These are phyloP conservation scores for Lamprotornis superbus DNA, from an alignment of 2,113 vertebrate species.

Conservation along the genomic window DNA sequence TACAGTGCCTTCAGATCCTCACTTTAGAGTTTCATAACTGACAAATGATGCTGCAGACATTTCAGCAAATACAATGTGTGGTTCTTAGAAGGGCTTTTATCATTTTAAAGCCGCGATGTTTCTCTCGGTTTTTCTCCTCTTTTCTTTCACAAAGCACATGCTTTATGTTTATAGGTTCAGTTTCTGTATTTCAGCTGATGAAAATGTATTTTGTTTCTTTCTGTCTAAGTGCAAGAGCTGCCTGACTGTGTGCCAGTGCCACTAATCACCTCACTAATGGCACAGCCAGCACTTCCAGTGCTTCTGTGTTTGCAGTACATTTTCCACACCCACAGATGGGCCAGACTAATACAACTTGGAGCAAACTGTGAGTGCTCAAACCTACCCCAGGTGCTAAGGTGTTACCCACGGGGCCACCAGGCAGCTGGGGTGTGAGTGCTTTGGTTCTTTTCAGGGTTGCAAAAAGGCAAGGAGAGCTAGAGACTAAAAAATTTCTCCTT, in stretches of 20 bases:
- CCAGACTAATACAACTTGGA: neutral
- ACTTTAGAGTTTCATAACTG: neutral
- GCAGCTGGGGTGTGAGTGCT: neutral
- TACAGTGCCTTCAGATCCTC: neutral
- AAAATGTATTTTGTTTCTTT: slow-evolving; percentile 4
- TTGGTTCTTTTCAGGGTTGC: neutral
- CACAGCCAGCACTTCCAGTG: neutral
- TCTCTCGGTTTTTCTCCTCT: neutral
- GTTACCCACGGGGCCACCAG: neutral
- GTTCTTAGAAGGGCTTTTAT: slow-evolving; percentile 11
- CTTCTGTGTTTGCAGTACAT: neutral
- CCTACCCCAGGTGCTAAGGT: neutral
- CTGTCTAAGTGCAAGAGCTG: neutral
- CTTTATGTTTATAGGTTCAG: slow-evolving; percentile 5
- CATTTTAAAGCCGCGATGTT: neutral
- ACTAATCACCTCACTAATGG: neutral
- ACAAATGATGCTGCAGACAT: neutral
- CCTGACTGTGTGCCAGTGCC: neutral
- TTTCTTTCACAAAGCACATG: neutral
- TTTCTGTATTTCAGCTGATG: neutral
- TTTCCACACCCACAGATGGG: neutral
- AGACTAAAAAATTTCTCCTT: neutral
- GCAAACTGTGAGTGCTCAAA: neutral
- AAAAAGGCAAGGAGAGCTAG: neutral
- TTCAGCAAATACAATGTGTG: neutral